Percentiles rank a stretch among this genome's conserved stretches.
These are phyloP conservation scores for Paramormyrops kingsleyae DNA, from an alignment of 2,113 vertebrate genomes.

Conservation along the genomic window DNA sequence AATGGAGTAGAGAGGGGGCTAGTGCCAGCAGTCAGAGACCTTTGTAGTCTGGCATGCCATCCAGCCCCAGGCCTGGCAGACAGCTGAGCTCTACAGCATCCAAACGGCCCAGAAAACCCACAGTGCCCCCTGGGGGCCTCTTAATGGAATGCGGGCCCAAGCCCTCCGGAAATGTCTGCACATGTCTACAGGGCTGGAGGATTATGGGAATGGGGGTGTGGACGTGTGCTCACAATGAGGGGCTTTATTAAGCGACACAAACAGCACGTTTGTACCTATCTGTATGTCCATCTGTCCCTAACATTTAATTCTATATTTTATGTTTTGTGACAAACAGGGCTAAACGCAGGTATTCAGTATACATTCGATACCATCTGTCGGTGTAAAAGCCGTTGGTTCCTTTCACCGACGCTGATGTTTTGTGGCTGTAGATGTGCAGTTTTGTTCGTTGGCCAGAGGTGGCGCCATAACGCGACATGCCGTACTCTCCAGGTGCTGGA, in stretches of 20 bases:
- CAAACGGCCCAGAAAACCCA: conserved; percentile 58
- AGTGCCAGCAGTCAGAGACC: conserved; percentile 61
- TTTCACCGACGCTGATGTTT: neutral
- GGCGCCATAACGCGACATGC: neutral
- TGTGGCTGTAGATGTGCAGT: neutral
- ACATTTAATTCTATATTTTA: neutral
- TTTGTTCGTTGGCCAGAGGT: conserved; percentile 24
- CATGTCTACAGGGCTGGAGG: conserved; percentile 58
- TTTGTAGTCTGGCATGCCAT: conserved; percentile 69
- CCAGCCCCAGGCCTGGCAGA: conserved; percentile 44
- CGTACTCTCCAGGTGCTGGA: conserved; percentile 75
- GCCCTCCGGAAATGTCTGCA: conserved; percentile 57
- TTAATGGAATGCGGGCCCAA: conserved; percentile 69
- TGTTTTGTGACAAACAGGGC: neutral
- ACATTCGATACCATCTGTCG: neutral
- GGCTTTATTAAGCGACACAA: neutral
- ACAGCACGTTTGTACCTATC: neutral
- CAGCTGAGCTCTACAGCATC: conserved; percentile 47
- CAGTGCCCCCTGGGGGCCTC: conserved; percentile 59
- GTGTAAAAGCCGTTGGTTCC: neutral
- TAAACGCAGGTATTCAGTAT: neutral
- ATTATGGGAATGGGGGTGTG: conserved; percentile 20
- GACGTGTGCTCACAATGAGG: neutral
- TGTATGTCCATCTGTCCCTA: neutral
- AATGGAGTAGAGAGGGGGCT: conserved; percentile 60